Percentiles rank a stretch among this genome's conserved stretches.
These are phyloP conservation scores for Polypedilum pembai DNA, from an alignment of 1,140 invertebrate species.

Conservation along the genomic window DNA sequence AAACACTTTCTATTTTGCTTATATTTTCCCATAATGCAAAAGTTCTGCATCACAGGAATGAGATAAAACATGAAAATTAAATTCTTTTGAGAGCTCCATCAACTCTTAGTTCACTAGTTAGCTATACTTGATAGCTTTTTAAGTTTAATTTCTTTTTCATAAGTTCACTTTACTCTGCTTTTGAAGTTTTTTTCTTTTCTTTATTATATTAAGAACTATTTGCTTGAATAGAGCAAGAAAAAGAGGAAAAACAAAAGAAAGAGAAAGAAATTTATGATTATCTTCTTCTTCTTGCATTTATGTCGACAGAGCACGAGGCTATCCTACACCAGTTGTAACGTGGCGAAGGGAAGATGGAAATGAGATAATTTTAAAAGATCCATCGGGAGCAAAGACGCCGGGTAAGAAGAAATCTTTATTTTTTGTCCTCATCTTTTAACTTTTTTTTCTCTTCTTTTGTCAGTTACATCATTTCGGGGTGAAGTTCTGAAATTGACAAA, in stretches of 20 bases:
- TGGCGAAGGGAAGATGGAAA: slow-evolving; percentile 79
- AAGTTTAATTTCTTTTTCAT: slow-evolving; percentile 16
- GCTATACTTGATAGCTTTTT: slow-evolving; percentile 18
- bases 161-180: background rate
- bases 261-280: slow-evolving; percentile 4
- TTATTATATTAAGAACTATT: slow-evolving; percentile 14
- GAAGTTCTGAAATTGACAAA: slow-evolving; percentile 68
- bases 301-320: slow-evolving; percentile 58
- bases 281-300: slow-evolving; percentile 7
- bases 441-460: slow-evolving; percentile 36
- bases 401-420: slow-evolving; percentile 42
- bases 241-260: background rate
- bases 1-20: no score
- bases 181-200: slow-evolving; percentile 1
- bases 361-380: slow-evolving; percentile 67
- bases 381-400: slow-evolving; percentile 53
- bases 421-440: slow-evolving; percentile 2
- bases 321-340: slow-evolving; percentile 71
- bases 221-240: background rate
- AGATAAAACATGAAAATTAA: slow-evolving; percentile 16
- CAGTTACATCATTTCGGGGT: slow-evolving; percentile 57
- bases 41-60: background rate
- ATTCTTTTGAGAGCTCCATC: background rate
- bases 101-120: background rate
- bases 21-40: no score